Base-by-base conservation (phyloP, 1,140 invertebrate species). In the Sarcophaga bullata region DNA sequence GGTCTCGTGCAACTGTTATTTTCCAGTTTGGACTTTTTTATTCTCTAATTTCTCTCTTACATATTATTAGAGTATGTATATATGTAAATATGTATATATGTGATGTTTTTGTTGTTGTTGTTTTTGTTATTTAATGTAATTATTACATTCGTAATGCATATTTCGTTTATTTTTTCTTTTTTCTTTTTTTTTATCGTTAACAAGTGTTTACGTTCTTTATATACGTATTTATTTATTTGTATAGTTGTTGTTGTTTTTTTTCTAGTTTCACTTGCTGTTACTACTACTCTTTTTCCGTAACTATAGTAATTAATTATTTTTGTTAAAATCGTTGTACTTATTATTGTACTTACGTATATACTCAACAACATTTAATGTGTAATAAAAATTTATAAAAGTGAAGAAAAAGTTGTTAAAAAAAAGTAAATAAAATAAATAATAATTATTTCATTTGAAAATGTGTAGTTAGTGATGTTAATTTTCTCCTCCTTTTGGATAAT, bases 141-240 rank as follows among this genome's bases (percentile, higher is more conserved):
- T 58, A 58, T 58, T 58, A 58, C n/a, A 58, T 58, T 58, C n/a
- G 54, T 58, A n/a, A n/a, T 58, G 54, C 54, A 58, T 58, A n/a
- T 58, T 58, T 58, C 54, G 54, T n/a, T n/a, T n/a, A n/a, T n/a
- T n/a, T n/a, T n/a, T n/a, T n/a, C n/a, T n/a, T n/a, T n/a, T n/a
- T n/a, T n/a, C n/a, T n/a, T n/a, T n/a, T n/a, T n/a, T n/a, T n/a
- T n/a, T n/a, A n/a, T n/a, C n/a, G n/a, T 58, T 58, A 58, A 58
- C 54, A 58, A 58, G 54, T 58, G 54, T 58, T 58, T 58, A 15
- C 15, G 13, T 58, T 58, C 13, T 58, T 58, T 58, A 58, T 58
- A 7, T 15, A 58, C 0, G 11, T 58, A n/a, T 58, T 58, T 58
- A 13, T 15, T 15, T 13, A n/a, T 58, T 58, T n/a, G 25, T 37